Base-by-base conservation (phyloP, 2,113 vertebrate species). In the Trematomus loennbergii region DNA sequence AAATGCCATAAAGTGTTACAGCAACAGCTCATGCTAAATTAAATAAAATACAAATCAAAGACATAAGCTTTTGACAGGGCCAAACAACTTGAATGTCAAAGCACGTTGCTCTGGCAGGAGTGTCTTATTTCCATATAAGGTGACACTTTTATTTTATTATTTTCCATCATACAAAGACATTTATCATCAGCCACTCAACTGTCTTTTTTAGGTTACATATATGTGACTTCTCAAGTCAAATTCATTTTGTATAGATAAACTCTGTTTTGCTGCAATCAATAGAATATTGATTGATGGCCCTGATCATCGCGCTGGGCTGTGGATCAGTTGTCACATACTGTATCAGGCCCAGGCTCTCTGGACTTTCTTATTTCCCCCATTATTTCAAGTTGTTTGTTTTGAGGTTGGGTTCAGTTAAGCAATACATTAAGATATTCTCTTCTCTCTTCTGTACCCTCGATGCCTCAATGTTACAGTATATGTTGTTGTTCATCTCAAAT, bases 221-320 rank as follows among this genome's bases (percentile, higher is more conserved):
- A 58, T 75, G 25, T 53, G 59, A 77, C 69, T 66, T 82, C 62
- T 67, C 62, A 83, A 71, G 46, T 40, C 49, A 53, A 76, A 65
- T 64, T 70, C 6, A 84, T 82, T 85, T 83, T 72, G 57, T 59
- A 72, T 58, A 57, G 54, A 78, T 65, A 9, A 81, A 45, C n/a
- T 86, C 20, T 63, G 18, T 84, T 75, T 40, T 84, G 68, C 65
- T 40, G 58, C 17, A 58, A 84, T 90, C 75, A 87, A 80, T 87
- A 79, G 58, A 68, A 68, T 52, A 36, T 83, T 86, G 80, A 92
- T 82, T 60, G 73, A 83, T 84, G 83, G 77, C 52, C 33, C 36
- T 66, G 69, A 71, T 78, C 69, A 74, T 83, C 69, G 57, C 73
- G 58, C n/a, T 43, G 10, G 40, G 72, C 33, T 68, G 22, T 75